phyloP scores from a whole-genome alignment of 2,888 invertebrate species.

The Zonitis immaculata region DNA sequence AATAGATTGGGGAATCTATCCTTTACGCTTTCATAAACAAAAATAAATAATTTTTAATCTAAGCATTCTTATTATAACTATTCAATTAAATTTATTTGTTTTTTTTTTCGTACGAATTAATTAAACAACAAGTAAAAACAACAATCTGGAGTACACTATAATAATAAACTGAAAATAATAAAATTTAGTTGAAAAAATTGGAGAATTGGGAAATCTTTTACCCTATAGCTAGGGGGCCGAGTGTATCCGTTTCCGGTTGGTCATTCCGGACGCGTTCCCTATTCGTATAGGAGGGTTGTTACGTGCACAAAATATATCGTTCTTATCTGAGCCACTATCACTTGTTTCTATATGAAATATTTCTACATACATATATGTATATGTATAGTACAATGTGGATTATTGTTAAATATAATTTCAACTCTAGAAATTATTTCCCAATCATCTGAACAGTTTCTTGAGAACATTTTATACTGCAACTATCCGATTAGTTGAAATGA shows the following conservation, averaged over 20 bases:
- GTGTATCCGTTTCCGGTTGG: slow-evolving; percentile 32
- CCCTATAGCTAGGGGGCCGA: slow-evolving; percentile 28
- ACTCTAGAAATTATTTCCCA: too few relatives aligned
- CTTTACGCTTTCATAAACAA: not conserved
- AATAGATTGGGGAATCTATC: not conserved
- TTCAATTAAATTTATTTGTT: not conserved
- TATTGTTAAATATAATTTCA: too few relatives aligned
- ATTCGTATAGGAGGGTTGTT: slow-evolving; percentile 29
- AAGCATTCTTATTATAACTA: too few relatives aligned
- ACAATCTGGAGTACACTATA: too few relatives aligned
- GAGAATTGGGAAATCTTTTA: slow-evolving; percentile 34
- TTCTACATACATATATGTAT: not conserved
- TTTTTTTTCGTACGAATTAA: too few relatives aligned
- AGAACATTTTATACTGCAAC: too few relatives aligned
- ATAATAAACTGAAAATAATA: too few relatives aligned
- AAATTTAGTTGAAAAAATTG: slow-evolving; percentile 28
- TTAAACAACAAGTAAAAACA: not conserved
- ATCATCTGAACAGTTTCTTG: too few relatives aligned
- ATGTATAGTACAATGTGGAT: too few relatives aligned
- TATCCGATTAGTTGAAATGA: too few relatives aligned
- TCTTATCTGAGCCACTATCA: slow-evolving; percentile 28
- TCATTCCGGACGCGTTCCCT: slow-evolving; percentile 33
- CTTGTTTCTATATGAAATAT: slow-evolving; percentile 10
- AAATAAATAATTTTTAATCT: not conserved
- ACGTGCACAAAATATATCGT: slow-evolving; percentile 36